phyloP scores from a whole-genome alignment of 2,113 vertebrate species.

The Festucalex cinctus region DNA sequence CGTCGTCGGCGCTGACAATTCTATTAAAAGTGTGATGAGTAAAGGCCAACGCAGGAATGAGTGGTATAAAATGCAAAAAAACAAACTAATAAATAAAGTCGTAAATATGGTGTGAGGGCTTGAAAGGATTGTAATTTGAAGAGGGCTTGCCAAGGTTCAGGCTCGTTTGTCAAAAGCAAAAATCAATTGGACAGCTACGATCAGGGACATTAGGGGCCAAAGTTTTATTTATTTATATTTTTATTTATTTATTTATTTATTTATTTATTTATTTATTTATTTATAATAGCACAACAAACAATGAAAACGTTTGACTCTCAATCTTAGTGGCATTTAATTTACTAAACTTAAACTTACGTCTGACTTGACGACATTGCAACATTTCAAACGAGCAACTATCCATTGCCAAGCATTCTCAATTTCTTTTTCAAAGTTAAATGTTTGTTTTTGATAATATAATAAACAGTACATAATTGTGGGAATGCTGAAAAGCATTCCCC shows the following conservation, averaged over 20 bases:
- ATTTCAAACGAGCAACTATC: too few species aligned
- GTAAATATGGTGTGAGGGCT: constrained; percentile 28
- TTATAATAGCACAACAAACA: neutral
- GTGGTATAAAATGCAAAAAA: constrained; percentile 36
- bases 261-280: too few species aligned
- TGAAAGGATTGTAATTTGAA: constrained; percentile 1
- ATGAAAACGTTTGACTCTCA: neutral
- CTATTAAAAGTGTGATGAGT: constrained; percentile 54
- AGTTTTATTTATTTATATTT: too few species aligned
- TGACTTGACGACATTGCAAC: too few species aligned
- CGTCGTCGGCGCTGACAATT: constrained; percentile 43
- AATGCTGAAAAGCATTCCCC: too few species aligned
- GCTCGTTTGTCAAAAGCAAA: neutral
- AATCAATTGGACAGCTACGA: neutral
- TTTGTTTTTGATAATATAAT: too few species aligned
- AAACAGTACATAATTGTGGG: too few species aligned
- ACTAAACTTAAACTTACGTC: neutral
- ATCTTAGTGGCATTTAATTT: neutral
- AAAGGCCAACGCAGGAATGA: constrained; percentile 39
- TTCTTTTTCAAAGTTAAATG: too few species aligned
- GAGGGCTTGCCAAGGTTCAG: neutral
- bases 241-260: too few species aligned
- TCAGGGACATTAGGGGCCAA: neutral
- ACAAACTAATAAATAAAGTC: constrained; percentile 31
- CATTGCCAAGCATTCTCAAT: too few species aligned